Conservation (phyloP, 2,797 vertebrate species). For the Sphenodon punctatus region DNA sequence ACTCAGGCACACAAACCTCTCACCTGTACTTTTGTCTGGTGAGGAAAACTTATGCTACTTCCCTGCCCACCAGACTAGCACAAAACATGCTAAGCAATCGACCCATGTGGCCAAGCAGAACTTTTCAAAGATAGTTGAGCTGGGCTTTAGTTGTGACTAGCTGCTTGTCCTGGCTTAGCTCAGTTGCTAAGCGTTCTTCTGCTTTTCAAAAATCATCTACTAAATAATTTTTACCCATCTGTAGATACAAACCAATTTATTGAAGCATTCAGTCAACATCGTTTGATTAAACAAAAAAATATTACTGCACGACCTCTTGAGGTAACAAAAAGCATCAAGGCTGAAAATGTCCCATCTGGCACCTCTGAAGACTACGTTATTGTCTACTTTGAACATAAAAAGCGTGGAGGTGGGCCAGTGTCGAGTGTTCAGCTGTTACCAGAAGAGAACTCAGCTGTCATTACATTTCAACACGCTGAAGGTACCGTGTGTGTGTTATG, state of each 20-base stretch:
- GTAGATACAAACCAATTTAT: constrained; percentile 72
- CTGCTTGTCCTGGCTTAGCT: not conserved
- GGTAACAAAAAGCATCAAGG: constrained; percentile 72
- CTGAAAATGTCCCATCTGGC: constrained; percentile 77
- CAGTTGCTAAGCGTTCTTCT: not conserved
- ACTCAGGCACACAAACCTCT: too few relatives aligned
- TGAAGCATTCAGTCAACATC: constrained; percentile 39
- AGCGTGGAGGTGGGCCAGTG: constrained; percentile 61
- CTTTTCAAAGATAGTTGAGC: not conserved
- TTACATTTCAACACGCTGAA: constrained; percentile 77
- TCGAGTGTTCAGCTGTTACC: constrained; percentile 61
- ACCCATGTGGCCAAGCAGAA: not conserved
- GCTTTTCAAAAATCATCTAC: not conserved
- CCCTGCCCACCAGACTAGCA: not conserved
- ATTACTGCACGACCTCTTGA: constrained; percentile 74
- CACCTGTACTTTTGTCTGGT: too few relatives aligned
- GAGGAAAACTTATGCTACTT: not conserved
- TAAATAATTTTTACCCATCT: not conserved
- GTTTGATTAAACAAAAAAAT: constrained; percentile 55
- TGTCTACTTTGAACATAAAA: constrained; percentile 83
- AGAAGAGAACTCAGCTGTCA: constrained; percentile 80
- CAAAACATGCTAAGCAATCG: not conserved
- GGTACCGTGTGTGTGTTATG: constrained; percentile 80
- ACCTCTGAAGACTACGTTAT: constrained; percentile 67
- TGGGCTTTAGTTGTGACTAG: not conserved